Percentiles rank a stretch among this genome's conserved stretches.
Conservation (phyloP, 2,888 invertebrate species). For the Halictus quadricinctus region DNA sequence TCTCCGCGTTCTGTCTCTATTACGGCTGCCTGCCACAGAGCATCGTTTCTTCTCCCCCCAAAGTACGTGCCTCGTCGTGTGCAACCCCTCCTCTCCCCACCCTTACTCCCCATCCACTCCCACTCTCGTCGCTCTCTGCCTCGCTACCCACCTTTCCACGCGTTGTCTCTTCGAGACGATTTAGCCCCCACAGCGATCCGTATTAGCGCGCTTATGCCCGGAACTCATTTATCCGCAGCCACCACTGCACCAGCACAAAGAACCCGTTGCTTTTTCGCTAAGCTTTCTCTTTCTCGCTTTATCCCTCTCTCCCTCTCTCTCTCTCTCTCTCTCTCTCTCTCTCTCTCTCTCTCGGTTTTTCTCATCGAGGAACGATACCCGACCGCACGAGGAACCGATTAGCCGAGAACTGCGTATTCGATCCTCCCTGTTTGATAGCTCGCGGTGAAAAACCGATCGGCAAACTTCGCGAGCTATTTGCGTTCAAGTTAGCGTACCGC, state of each 20-base stretch:
- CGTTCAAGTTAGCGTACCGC: constrained; percentile 9
- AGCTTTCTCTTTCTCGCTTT: neutral
- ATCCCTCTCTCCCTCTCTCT: too few species aligned
- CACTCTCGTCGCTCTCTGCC: neutral
- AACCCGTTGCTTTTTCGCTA: constrained; percentile 32
- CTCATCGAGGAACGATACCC: constrained; percentile 16
- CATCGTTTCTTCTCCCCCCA: constrained; percentile 50
- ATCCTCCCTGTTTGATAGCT: constrained; percentile 17
- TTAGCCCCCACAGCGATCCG: constrained; percentile 71
- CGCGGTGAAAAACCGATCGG: constrained; percentile 15
- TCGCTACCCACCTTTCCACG: constrained; percentile 37
- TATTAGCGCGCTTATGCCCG: constrained; percentile 76
- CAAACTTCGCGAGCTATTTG: constrained; percentile 12
- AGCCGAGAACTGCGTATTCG: constrained; percentile 29
- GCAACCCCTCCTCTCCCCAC: neutral
- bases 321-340: neutral
- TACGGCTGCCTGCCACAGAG: constrained; percentile 32
- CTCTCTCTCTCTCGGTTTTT: neutral
- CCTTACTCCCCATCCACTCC: neutral
- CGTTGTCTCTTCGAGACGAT: constrained; percentile 74
- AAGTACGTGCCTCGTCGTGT: constrained; percentile 5
- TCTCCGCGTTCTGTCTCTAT: constrained; percentile 53
- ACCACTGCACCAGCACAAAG: constrained; percentile 36
- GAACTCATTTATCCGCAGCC: constrained; percentile 75
- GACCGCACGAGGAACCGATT: constrained; percentile 18